Evolutionary conservation across 2,113 vertebrate species (phyloP), one percentile per base, ranked within the genome.

Genomic region (Empidonax alnorum): DNA sequence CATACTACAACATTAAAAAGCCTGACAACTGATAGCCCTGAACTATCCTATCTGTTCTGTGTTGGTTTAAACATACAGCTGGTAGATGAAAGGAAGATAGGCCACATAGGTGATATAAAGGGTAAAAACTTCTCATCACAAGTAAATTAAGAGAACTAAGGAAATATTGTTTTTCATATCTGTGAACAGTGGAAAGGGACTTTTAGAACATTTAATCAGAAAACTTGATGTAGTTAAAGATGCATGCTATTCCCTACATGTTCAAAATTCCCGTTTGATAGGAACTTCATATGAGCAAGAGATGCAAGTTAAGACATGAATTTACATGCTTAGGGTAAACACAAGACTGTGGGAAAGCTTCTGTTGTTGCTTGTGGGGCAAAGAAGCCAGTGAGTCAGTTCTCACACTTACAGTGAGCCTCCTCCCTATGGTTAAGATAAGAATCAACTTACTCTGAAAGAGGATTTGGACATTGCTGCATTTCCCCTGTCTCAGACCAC

Each of bases 21-120:
- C 22, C 19, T 65, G 41, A 27, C 6, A 49, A 20, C 5, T 0
- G 2, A 14, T 33, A 66, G 6, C 14, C 15, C 30, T 84, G 31
- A 42, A 49, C 56, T 65, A 14, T 6, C 19, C 16, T 87, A 11
- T 39, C 19, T 78, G 7, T 24, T 69, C 25, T 2, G 0, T n/a
- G 23, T 50, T 47, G 15, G 3, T 49, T 92, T 52, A 75, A 78
- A 39, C 3, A 21, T 41, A 12, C 8, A 35, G 12, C 22, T 69
- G 23, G 12, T 52, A 49, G 55, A 79, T 37, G 11, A 81, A 89
- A 65, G 11, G 14, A 87, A 79, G 22, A 30, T 7, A 2, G 0
- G 15, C 7, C 1, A 0, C 0, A 0, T 9, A 55, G 20, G 8
- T 21, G 2, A n/a, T 47, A 41, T 14, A 75, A 93, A 82, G 5